Conservation (phyloP, 2,113 vertebrate genomes). For the Syngnathoides biaculeatus region DNA sequence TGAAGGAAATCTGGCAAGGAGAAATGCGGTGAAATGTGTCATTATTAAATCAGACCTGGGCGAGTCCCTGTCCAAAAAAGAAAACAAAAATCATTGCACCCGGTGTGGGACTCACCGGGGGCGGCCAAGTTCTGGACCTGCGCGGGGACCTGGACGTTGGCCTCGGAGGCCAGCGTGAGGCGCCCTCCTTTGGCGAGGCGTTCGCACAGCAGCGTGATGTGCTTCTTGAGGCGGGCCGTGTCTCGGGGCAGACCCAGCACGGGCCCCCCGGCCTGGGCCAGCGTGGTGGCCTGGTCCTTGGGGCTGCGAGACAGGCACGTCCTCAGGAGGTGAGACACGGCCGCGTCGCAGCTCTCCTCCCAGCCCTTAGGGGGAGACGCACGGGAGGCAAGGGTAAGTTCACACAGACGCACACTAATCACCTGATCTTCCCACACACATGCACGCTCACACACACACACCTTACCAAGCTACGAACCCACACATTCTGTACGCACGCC, state of each 20-base stretch:
- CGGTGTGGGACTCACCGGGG: conserved; percentile 74
- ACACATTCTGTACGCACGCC: conserved; percentile 30
- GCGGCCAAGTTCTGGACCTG: conserved; percentile 66
- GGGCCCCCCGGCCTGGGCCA: conserved; percentile 63
- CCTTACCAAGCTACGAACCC: not conserved
- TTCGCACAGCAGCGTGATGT: conserved; percentile 89
- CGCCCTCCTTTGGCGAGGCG: conserved; percentile 88
- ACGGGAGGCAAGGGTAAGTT: not conserved
- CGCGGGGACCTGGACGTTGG: conserved; percentile 58
- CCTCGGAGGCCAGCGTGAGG: conserved; percentile 80
- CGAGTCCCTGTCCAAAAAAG: not conserved
- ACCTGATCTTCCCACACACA: not conserved
- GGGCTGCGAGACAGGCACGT: conserved; percentile 90
- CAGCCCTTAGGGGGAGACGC: conserved; percentile 77
- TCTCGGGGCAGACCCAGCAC: conserved; percentile 83
- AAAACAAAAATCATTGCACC: not conserved
- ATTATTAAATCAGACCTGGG: not conserved
- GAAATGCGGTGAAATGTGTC: too few species aligned
- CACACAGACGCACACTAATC: conserved; percentile 6
- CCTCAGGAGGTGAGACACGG: conserved; percentile 85
- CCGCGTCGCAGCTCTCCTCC: conserved; percentile 93
- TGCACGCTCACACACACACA: conserved; percentile 6
- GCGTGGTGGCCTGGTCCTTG: conserved; percentile 86
- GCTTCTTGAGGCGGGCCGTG: conserved; percentile 86
- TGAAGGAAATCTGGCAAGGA: too few species aligned